Evolutionary conservation across 2,113 vertebrate species (phyloP).

Genomic region (Micromys minutus): DNA sequence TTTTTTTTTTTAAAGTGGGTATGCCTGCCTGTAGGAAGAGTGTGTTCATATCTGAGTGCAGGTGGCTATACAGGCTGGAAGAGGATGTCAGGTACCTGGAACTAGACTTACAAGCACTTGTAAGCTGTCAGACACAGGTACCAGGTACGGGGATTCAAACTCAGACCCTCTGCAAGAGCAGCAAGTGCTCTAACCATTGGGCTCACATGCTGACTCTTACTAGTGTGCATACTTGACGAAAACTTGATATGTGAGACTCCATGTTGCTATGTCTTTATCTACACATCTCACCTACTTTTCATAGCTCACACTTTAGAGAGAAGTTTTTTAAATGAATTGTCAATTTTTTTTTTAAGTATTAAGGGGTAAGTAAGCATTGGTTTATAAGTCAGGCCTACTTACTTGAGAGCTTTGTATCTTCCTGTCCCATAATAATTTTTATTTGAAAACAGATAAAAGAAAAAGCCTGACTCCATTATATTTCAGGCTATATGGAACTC

Average conservation of each 20-base stretch:
- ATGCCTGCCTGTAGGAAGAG: not conserved
- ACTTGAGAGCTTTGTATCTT: not conserved
- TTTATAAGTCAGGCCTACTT: not conserved
- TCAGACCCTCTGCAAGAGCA: not conserved
- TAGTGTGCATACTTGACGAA: not conserved
- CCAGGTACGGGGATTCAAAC: not conserved
- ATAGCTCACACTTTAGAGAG: not conserved
- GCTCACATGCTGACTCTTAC: not conserved
- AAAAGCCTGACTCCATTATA: not conserved
- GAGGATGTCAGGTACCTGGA: not conserved
- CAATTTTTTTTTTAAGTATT: not conserved
- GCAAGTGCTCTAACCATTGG: too few relatives aligned
- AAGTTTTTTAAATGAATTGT: not conserved
- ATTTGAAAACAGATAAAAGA: not conserved
- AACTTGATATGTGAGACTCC: fast-evolving
- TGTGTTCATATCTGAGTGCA: not conserved
- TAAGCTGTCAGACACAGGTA: not conserved
- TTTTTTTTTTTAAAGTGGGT: not conserved
- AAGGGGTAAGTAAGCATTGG: not conserved
- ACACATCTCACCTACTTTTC: not conserved
- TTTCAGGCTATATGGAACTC: not conserved
- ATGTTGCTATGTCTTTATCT: not conserved
- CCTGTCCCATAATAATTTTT: not conserved
- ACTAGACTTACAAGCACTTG: not conserved
- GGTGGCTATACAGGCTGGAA: not conserved